phyloP scores from a whole-genome alignment of 2,113 vertebrate genomes.

The Eidolon helvum region DNA sequence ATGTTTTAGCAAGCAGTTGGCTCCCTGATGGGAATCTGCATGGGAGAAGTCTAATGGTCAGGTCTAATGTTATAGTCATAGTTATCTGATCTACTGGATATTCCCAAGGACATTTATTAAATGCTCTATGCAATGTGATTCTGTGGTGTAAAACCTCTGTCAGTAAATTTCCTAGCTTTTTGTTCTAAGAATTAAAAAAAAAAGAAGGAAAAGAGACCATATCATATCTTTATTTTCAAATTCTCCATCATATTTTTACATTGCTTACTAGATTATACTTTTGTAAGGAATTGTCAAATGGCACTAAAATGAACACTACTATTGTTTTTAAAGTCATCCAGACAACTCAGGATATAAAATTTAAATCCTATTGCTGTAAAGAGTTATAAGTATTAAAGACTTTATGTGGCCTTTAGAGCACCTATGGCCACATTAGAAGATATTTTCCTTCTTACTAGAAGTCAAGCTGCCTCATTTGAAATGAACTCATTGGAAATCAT shows the following conservation, averaged over 20 bases:
- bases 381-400: background rate
- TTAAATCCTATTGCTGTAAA: background rate
- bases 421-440: conserved; percentile 15
- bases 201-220: background rate
- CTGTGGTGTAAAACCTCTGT: background rate
- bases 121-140: background rate
- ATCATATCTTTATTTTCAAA: conserved; percentile 7
- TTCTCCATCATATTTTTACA: background rate
- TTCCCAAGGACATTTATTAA: background rate
- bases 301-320: background rate
- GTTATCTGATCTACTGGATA: background rate
- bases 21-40: background rate
- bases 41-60: background rate
- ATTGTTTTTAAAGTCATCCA: conserved; percentile 22
- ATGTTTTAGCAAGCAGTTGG: background rate
- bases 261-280: background rate
- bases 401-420: background rate
- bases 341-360: background rate
- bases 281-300: conserved; percentile 18
- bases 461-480: background rate
- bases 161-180: background rate
- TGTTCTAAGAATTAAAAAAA: background rate
- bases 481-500: conserved; percentile 58
- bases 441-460: background rate
- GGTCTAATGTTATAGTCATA: background rate